A percentile compares a stretch with the other conserved stretches of the same genome.
These are phyloP conservation scores for Caenorhabditis virilis DNA, from an alignment of 2,888 invertebrate genomes.

Conservation along the genomic window DNA sequence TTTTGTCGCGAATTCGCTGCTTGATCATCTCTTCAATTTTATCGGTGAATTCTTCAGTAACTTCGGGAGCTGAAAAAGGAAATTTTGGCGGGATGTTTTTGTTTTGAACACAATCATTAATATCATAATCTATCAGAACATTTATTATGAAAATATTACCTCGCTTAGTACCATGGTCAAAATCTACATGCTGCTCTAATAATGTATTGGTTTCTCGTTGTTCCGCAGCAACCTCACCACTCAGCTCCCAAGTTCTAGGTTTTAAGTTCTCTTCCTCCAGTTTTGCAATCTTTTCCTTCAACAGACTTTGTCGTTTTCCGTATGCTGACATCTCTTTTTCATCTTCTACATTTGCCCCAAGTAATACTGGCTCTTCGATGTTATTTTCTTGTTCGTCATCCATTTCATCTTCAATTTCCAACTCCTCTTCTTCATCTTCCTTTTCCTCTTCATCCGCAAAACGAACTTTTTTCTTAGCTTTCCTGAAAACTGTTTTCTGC, in stretches of 20 bases:
- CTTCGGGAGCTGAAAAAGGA: slow-evolving; percentile 78
- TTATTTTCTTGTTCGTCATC: slow-evolving; percentile 23
- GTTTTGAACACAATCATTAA: not conserved
- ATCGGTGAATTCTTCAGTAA: slow-evolving; percentile 86
- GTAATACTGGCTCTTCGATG: slow-evolving; percentile 30
- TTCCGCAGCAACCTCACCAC: slow-evolving; percentile 83
- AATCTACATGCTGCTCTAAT: slow-evolving; percentile 81
- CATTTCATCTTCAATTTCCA: slow-evolving; percentile 30
- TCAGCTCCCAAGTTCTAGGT: slow-evolving; percentile 90
- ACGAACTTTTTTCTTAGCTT: slow-evolving; percentile 42
- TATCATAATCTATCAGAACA: not conserved
- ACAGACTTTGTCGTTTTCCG: slow-evolving; percentile 21
- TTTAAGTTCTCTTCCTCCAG: slow-evolving; percentile 73
- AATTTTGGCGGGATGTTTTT: not conserved
- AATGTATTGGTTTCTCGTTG: slow-evolving; percentile 88
- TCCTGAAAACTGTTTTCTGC: slow-evolving; percentile 14
- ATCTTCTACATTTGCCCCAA: slow-evolving; percentile 33
- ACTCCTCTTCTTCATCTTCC: slow-evolving; percentile 20
- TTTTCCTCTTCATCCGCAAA: slow-evolving; percentile 41
- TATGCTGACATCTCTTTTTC: slow-evolving; percentile 27
- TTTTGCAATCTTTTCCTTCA: slow-evolving; percentile 69
- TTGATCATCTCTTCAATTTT: slow-evolving; percentile 88
- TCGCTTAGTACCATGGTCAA: slow-evolving; percentile 51
- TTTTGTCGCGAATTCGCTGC: slow-evolving; percentile 85
- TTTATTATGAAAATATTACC: slow-evolving; percentile 11